Evolutionary conservation across 2,113 vertebrate genomes (phyloP).

Genomic region (Microtus richardsoni): DNA sequence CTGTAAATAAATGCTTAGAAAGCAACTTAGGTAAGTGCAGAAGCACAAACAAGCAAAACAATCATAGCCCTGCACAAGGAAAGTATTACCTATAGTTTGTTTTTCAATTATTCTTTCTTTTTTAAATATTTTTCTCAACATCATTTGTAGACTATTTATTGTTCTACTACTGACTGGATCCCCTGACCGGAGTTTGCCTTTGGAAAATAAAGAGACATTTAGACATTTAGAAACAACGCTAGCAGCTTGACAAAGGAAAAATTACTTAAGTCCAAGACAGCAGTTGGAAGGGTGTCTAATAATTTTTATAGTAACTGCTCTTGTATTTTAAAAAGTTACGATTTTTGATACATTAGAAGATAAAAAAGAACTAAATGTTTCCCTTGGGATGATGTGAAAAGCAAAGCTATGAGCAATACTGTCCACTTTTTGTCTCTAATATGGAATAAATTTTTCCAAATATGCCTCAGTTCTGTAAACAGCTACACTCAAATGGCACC

Average conservation of each 20-base stretch:
- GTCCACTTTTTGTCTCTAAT: background rate
- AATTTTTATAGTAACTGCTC: background rate
- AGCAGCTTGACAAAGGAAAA: background rate
- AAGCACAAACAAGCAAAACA: background rate
- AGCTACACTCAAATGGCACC: background rate
- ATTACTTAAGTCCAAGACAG: background rate
- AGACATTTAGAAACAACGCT: background rate
- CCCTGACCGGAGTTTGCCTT: background rate
- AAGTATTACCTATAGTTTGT: background rate
- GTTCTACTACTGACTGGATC: background rate
- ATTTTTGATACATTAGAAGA: background rate
- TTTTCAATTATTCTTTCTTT: no score
- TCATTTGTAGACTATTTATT: background rate
- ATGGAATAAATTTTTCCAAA: background rate
- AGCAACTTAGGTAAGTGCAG: background rate
- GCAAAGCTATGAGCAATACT: fast-evolving
- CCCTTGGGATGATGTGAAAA: background rate
- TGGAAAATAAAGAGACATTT: background rate
- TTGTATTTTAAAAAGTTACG: background rate
- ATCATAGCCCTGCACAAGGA: background rate
- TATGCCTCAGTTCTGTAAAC: background rate
- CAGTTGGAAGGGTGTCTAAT: fast-evolving
- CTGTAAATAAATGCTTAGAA: background rate
- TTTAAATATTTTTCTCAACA: background rate
- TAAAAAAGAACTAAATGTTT: background rate